Percentiles rank a stretch among this genome's conserved stretches.
Conservation (phyloP, 2,888 invertebrate species). For the Branchellion lobata region DNA sequence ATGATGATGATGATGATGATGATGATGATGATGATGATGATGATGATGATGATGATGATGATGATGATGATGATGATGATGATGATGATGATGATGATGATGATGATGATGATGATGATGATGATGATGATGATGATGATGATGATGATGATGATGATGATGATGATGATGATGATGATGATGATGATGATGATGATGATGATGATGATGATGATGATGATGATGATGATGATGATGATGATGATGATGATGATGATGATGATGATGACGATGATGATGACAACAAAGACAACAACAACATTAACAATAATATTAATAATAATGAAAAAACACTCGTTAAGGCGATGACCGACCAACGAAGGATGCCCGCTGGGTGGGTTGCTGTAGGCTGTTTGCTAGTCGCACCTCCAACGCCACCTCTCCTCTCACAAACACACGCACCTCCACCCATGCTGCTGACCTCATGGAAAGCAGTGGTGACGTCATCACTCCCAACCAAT, state of each 20-base stretch:
- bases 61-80: slow-evolving; percentile 34
- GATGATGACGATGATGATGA: slow-evolving; percentile 3
- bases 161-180: slow-evolving; percentile 23
- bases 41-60: slow-evolving; percentile 18
- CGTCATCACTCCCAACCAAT: slow-evolving; percentile 20
- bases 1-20: slow-evolving; percentile 25
- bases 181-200: slow-evolving; percentile 29
- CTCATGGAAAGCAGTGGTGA: slow-evolving; percentile 4
- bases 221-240: slow-evolving; percentile 25
- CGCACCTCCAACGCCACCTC: background rate
- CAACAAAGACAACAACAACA: too few relatives aligned
- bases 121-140: slow-evolving; percentile 13
- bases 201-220: slow-evolving; percentile 13
- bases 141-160: slow-evolving; percentile 15
- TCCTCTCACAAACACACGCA: slow-evolving; percentile 11
- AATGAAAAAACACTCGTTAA: too few relatives aligned
- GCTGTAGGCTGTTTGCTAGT: too few relatives aligned
- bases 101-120: slow-evolving; percentile 11
- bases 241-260: slow-evolving; percentile 6
- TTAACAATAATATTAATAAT: too few relatives aligned
- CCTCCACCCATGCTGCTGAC: background rate
- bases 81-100: background rate
- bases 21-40: slow-evolving; percentile 30
- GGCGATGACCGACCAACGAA: too few relatives aligned
- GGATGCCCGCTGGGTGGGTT: too few relatives aligned